Evolutionary conservation across 2,113 vertebrate species (phyloP).

Genomic region (Bubalus kerabau): DNA sequence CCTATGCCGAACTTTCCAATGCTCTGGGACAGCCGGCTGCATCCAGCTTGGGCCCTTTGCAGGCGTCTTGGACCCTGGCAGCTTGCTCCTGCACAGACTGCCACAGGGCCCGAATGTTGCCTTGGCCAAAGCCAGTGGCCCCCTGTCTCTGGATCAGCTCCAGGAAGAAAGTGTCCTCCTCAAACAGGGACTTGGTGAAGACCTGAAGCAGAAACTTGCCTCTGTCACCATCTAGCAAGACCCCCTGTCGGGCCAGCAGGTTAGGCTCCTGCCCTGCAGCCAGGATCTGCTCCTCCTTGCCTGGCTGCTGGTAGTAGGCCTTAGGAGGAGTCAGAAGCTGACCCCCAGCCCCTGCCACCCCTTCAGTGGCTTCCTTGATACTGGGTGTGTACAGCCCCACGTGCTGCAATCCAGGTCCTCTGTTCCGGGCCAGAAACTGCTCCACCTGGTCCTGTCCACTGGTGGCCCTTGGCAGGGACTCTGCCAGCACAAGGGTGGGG

Average conservation of each 20-base stretch:
- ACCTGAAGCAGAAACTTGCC: constrained; percentile 87
- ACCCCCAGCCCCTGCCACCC: constrained; percentile 79
- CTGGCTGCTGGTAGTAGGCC: constrained; percentile 88
- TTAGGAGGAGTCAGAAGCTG: constrained; percentile 86
- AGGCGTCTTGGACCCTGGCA: constrained; percentile 56
- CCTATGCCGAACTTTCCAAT: background rate
- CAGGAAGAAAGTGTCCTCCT: constrained; percentile 93
- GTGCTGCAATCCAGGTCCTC: constrained; percentile 90
- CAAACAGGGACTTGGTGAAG: constrained; percentile 92
- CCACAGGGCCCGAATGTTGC: constrained; percentile 94
- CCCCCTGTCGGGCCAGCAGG: constrained; percentile 83
- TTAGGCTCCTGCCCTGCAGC: constrained; percentile 82
- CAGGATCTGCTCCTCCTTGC: constrained; percentile 86
- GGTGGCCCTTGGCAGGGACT: constrained; percentile 83
- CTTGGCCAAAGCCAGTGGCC: constrained; percentile 90
- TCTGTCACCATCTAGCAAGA: constrained; percentile 87
- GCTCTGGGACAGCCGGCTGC: background rate
- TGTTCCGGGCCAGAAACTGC: constrained; percentile 88
- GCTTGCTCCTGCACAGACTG: constrained; percentile 88
- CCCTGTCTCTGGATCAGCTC: constrained; percentile 94
- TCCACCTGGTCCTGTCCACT: constrained; percentile 87
- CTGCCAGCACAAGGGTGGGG: constrained; percentile 84
- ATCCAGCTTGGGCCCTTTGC: background rate
- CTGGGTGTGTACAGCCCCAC: constrained; percentile 86
- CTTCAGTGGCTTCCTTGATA: constrained; percentile 81